Conservation (phyloP, 2,113 vertebrate species). For the Pandion haliaetus region DNA sequence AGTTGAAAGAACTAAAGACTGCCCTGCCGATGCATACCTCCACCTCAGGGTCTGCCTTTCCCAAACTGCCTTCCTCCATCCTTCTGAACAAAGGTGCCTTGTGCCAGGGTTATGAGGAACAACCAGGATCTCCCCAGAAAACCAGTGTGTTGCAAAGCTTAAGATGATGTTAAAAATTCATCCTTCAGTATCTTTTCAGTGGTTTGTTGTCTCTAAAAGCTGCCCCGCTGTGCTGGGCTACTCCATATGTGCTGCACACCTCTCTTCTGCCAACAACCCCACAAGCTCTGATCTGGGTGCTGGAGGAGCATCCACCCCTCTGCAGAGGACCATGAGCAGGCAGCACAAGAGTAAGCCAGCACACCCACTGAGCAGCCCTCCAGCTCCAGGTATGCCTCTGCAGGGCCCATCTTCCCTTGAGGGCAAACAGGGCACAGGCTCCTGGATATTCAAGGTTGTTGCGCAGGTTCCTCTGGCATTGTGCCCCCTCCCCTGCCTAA, state of each 20-base stretch:
- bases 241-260: accelerated
- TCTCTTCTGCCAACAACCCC: not conserved
- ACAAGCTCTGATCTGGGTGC: not conserved
- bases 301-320: accelerated
- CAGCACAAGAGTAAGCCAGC: not conserved
- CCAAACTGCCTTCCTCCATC: not conserved
- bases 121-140: not conserved
- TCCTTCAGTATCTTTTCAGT: not conserved
- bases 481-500: not conserved
- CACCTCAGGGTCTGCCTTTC: accelerated
- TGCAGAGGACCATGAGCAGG: not conserved
- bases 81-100: not conserved
- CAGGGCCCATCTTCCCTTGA: not conserved
- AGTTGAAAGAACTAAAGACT: not conserved
- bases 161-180: not conserved
- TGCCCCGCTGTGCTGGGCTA: accelerated
- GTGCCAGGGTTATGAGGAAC: not conserved
- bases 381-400: not conserved
- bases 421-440: not conserved
- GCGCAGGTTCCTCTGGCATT: not conserved
- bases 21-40: accelerated
- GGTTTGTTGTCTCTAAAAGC: not conserved
- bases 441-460: not conserved
- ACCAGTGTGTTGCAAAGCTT: not conserved
- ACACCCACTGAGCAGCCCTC: not conserved